These are phyloP conservation scores for Empidonax traillii DNA, from an alignment of 2,113 vertebrate genomes.

Conservation along the genomic window DNA sequence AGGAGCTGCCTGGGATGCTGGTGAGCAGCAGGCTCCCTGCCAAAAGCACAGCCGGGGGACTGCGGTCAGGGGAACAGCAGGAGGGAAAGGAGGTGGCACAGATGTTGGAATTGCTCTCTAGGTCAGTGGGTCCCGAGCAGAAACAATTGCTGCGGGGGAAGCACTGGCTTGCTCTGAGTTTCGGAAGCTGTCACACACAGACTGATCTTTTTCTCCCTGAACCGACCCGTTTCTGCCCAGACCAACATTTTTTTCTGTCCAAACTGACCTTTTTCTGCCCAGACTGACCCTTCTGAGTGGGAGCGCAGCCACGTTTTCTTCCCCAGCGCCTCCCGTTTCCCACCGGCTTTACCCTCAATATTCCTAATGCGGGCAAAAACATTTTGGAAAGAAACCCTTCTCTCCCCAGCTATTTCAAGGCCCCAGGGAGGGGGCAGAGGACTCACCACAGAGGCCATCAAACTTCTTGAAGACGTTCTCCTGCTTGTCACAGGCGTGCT, in stretches of 20 bases:
- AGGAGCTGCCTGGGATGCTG: background rate
- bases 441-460: constrained; percentile 87
- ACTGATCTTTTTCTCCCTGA: background rate
- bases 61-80: background rate
- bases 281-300: rapidly evolving
- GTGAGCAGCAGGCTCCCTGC: background rate
- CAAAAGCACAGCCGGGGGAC: background rate
- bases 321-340: background rate
- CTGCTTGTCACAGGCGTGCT: constrained; percentile 85
- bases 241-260: background rate
- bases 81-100: background rate
- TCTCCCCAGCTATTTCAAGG: rapidly evolving
- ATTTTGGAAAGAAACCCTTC: background rate
- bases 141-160: rapidly evolving
- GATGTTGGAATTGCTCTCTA: background rate
- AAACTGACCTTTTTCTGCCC: background rate
- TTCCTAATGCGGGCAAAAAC: rapidly evolving
- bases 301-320: rapidly evolving
- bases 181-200: background rate
- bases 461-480: constrained; percentile 88
- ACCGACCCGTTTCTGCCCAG: background rate
- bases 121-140: background rate
- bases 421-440: background rate
- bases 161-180: background rate
- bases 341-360: rapidly evolving